Conservation (phyloP, 2,113 vertebrate species). For the human (Homo sapiens) region GRCh38 chr15:31385001-31385500, state of each 20-base stretch:
- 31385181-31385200: background rate
- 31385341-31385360: background rate
- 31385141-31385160: background rate
- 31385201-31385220: background rate
- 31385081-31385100: background rate
- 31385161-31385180: too few species aligned
- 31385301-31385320: background rate
- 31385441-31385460: background rate
- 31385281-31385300: background rate
- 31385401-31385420: background rate
- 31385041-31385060: background rate
- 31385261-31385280: background rate
- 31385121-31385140: background rate
- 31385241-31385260: background rate
- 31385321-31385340: background rate
- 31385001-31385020: background rate
- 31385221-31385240: background rate
- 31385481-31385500: background rate
- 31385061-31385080: background rate
- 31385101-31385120: background rate
- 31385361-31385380: background rate
- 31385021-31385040: background rate
- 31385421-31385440: background rate
- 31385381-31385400: background rate
- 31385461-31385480: background rate